phyloP scores from a whole-genome alignment of 2,888 invertebrate genomes.

The Molanna angustata region DNA sequence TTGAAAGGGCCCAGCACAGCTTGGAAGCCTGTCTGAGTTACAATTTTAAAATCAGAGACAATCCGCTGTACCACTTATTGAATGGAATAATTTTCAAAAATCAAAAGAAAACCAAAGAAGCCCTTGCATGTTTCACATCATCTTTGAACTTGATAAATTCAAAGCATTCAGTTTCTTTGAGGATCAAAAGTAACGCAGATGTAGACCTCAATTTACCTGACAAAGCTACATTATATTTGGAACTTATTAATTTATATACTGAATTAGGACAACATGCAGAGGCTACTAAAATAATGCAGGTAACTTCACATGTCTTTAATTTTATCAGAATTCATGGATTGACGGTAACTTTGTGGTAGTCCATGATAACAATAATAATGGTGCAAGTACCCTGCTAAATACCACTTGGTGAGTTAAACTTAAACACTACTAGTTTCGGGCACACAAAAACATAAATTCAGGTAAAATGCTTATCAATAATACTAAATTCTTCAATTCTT shows the following conservation, averaged over 20 bases:
- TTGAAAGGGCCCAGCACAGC: conserved; percentile 76
- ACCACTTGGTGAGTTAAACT: too few species aligned
- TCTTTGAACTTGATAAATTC: conserved; percentile 68
- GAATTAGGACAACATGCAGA: conserved; percentile 70
- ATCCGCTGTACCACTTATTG: conserved; percentile 86
- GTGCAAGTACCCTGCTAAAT: too few species aligned
- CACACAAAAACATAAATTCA: too few species aligned
- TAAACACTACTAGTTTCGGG: too few species aligned
- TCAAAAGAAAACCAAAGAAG: conserved; percentile 66
- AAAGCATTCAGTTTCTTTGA: conserved; percentile 44
- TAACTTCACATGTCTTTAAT: too few species aligned
- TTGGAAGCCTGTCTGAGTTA: conserved; percentile 88
- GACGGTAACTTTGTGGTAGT: too few species aligned
- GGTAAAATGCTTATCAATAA: too few species aligned
- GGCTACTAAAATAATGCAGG: conserved; percentile 78
- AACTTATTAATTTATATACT: conserved; percentile 77
- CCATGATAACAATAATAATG: too few species aligned
- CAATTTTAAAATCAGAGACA: conserved; percentile 89
- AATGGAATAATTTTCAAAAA: conserved; percentile 80
- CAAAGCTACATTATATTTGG: conserved; percentile 82
- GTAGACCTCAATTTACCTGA: conserved; percentile 64
- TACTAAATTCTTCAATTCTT: too few species aligned
- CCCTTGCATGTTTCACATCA: conserved; percentile 70
- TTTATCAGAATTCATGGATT: too few species aligned
- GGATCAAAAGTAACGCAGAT: conserved; percentile 40